A percentile compares a stretch with the other conserved stretches of the same genome.
These are phyloP conservation scores for Cecidostiba fungosa DNA, from an alignment of 2,888 invertebrate genomes.

Conservation along the genomic window DNA sequence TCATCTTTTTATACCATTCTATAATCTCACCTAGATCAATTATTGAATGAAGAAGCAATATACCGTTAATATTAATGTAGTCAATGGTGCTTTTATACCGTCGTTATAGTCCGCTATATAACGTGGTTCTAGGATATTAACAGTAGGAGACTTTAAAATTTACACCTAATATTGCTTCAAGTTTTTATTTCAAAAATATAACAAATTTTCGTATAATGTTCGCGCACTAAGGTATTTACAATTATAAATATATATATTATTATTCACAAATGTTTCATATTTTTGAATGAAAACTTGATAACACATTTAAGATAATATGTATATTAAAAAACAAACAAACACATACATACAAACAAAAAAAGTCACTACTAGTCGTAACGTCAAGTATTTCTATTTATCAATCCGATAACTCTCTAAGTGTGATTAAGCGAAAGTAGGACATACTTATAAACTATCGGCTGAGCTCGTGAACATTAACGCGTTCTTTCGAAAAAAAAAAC, in stretches of 20 bases:
- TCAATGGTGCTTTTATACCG: constrained; percentile 24
- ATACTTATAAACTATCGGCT: not conserved
- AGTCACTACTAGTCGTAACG: constrained; percentile 15
- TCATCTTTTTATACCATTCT: constrained; percentile 29
- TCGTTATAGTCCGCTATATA: constrained; percentile 21
- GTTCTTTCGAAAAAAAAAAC: not conserved
- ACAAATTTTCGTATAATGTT: constrained; percentile 10
- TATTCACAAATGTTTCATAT: constrained; percentile 24
- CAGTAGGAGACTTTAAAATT: not conserved
- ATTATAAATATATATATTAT: constrained; percentile 17
- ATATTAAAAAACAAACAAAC: not conserved
- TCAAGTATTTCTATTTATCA: constrained; percentile 22
- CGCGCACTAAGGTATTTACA: constrained; percentile 21
- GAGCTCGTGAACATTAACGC: not conserved
- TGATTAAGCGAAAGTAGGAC: constrained; percentile 19
- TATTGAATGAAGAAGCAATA: constrained; percentile 28
- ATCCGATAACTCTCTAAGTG: not conserved
- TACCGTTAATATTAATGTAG: constrained; percentile 6
- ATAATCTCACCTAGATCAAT: constrained; percentile 16
- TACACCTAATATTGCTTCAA: not conserved
- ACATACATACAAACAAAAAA: not conserved
- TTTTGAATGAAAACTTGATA: constrained; percentile 23
- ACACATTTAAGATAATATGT: not conserved
- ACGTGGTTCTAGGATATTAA: not conserved
- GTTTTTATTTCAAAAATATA: constrained; percentile 27